phyloP scores from a whole-genome alignment of 1,140 invertebrate genomes.

The Leptinotarsa undecemlineata region DNA sequence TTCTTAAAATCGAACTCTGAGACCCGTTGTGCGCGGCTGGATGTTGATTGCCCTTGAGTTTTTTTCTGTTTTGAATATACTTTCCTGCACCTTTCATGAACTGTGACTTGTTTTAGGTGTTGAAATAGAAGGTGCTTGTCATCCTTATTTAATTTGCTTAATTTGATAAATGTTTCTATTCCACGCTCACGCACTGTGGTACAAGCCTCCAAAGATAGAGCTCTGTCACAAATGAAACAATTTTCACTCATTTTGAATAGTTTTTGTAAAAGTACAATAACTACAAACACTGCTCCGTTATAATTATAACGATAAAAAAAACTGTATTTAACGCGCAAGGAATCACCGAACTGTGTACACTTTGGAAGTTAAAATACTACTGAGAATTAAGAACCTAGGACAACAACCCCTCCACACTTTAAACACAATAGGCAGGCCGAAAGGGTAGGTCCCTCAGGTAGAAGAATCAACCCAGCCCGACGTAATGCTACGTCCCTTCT shows the following conservation, averaged over 20 bases:
- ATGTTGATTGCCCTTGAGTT: neutral
- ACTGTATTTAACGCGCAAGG: too few relatives aligned
- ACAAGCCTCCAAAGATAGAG: neutral
- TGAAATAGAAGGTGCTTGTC: conserved; percentile 2
- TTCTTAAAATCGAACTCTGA: neutral
- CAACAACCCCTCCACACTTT: too few relatives aligned
- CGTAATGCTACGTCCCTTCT: too few relatives aligned
- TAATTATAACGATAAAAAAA: too few relatives aligned
- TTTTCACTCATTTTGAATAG: neutral
- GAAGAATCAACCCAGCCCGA: too few relatives aligned
- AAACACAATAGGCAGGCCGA: too few relatives aligned
- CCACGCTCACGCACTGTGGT: neutral
- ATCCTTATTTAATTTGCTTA: conserved; percentile 5
- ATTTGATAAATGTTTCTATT: conserved; percentile 14
- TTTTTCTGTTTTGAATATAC: conserved; percentile 6
- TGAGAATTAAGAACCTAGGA: too few relatives aligned
- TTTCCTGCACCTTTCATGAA: conserved; percentile 12
- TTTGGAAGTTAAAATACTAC: too few relatives aligned
- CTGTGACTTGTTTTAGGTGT: neutral
- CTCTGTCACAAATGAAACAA: conserved; percentile 1
- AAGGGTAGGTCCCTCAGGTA: too few relatives aligned
- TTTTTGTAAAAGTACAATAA: too few relatives aligned
- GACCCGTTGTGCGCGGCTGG: neutral
- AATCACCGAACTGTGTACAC: too few relatives aligned
- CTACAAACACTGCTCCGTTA: too few relatives aligned